Percentiles rank a stretch among this genome's conserved stretches.
phyloP scores from a whole-genome alignment of 2,113 vertebrate species.

The Platanista minor region DNA sequence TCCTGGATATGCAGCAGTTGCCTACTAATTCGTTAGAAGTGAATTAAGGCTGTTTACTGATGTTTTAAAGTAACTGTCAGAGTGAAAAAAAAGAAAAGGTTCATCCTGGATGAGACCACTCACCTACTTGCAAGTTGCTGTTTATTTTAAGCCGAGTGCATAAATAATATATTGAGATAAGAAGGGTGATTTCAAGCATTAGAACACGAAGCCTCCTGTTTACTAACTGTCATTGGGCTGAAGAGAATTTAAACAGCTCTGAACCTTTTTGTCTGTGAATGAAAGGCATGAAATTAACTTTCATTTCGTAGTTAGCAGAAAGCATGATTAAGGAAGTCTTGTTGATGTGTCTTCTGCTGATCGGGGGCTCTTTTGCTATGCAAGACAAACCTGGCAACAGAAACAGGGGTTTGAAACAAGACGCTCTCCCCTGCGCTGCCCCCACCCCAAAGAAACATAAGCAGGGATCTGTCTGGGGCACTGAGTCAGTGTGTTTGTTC shows the following conservation, averaged over 20 bases:
- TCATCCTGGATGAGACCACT: conserved; percentile 52
- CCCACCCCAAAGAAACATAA: not conserved
- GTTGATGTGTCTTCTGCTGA: conserved; percentile 42
- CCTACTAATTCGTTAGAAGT: conserved; percentile 63
- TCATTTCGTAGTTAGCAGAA: conserved; percentile 68
- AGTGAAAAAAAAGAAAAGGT: conserved; percentile 38
- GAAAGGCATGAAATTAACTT: conserved; percentile 74
- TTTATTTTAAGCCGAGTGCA: conserved; percentile 68
- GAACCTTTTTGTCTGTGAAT: conserved; percentile 65
- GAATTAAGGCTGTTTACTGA: conserved; percentile 75
- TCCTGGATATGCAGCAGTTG: conserved; percentile 63
- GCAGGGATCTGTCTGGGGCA: not conserved
- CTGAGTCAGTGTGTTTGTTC: not conserved
- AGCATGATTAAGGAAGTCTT: conserved; percentile 56
- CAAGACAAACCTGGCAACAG: not conserved
- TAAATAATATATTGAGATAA: conserved; percentile 61
- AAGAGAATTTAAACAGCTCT: conserved; percentile 66
- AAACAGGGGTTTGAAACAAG: not conserved
- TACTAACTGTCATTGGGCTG: conserved; percentile 50
- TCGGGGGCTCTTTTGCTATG: conserved; percentile 44
- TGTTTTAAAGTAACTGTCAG: conserved; percentile 71
- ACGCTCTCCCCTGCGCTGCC: not conserved
- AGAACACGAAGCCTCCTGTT: conserved; percentile 59
- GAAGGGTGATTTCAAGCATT: conserved; percentile 67
- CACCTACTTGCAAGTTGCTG: conserved; percentile 65